These are phyloP conservation scores for Epizoanthus ramosus DNA, from an alignment of 92 coral and sea anemone species.

Conservation along the genomic window DNA sequence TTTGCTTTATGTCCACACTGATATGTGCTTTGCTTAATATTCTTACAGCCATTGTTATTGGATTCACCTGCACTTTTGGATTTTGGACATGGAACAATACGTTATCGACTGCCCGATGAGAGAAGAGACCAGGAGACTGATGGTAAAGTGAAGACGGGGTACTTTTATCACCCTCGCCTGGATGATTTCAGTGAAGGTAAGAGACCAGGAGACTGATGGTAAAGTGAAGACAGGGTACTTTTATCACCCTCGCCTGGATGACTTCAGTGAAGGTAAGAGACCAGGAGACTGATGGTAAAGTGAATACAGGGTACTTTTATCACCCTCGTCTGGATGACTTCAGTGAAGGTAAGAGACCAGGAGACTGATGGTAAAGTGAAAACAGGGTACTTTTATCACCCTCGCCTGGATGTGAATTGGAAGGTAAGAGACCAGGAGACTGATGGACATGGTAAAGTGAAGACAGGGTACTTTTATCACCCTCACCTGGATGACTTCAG, in stretches of 20 bases:
- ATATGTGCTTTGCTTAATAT: background rate
- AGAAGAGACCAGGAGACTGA: slow-evolving; percentile 57
- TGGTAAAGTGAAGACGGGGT: slow-evolving; percentile 89
- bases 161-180: slow-evolving; percentile 94
- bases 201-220: too few species aligned
- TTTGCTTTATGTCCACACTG: too few species aligned
- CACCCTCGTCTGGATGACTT: too few species aligned
- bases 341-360: too few species aligned
- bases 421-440: slow-evolving; percentile 56
- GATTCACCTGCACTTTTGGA: slow-evolving; percentile 97
- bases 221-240: too few species aligned
- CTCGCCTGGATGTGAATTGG: too few species aligned
- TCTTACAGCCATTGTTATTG: slow-evolving; percentile 59
- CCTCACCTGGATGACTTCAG: slow-evolving; percentile 96
- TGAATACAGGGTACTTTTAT: too few species aligned
- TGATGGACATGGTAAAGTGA: slow-evolving; percentile 69
- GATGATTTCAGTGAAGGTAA: slow-evolving; percentile 99
- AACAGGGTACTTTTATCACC: too few species aligned
- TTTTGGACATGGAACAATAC: slow-evolving; percentile 91
- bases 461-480: slow-evolving; percentile 97
- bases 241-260: too few species aligned
- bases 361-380: too few species aligned
- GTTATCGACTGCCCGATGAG: slow-evolving; percentile 95
- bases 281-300: too few species aligned
- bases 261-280: too few species aligned